Percentiles rank a stretch among this genome's conserved stretches.
Evolutionary conservation across 2,113 vertebrate genomes (phyloP).

Genomic region (Cololabis saira): DNA sequence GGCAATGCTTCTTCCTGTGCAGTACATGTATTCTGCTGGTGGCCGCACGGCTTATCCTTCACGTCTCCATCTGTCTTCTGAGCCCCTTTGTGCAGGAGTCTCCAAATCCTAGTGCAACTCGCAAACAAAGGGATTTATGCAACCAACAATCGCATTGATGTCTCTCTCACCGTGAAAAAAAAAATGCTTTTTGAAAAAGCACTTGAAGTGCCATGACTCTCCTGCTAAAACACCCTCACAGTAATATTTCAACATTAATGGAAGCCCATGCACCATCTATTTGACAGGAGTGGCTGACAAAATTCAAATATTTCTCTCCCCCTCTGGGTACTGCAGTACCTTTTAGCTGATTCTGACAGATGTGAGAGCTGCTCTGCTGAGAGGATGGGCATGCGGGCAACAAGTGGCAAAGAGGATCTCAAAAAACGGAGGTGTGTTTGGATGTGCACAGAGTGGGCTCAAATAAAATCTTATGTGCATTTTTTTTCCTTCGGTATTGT

Average conservation of each 20-base stretch:
- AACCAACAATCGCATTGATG: constrained; percentile 27
- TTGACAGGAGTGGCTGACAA: constrained; percentile 34
- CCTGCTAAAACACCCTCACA: constrained; percentile 17
- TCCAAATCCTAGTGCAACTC: constrained; percentile 33
- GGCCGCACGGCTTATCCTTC: constrained; percentile 25
- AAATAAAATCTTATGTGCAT: constrained; percentile 23
- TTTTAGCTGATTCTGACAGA: constrained; percentile 30
- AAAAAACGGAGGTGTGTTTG: constrained; percentile 1
- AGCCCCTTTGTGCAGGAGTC: constrained; percentile 35
- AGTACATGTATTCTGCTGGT: constrained; percentile 39
- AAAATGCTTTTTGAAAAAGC: constrained; percentile 24
- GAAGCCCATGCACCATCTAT: constrained; percentile 27
- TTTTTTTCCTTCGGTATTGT: constrained; percentile 1
- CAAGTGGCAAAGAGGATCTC: constrained; percentile 23
- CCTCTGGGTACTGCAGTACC: constrained; percentile 14
- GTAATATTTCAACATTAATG: constrained; percentile 29
- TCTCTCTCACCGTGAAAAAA: neutral
- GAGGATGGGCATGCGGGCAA: constrained; percentile 14
- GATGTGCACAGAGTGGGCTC: neutral
- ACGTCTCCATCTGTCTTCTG: constrained; percentile 43
- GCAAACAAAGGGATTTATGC: constrained; percentile 25
- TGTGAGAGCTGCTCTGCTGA: constrained; percentile 18
- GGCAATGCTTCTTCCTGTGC: constrained; percentile 17
- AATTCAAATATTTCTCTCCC: constrained; percentile 22
- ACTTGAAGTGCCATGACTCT: neutral